Percentiles rank a stretch among this genome's conserved stretches.
These are phyloP conservation scores for Gastrophysa polygoni DNA, from an alignment of 2,888 invertebrate species.

Conservation along the genomic window DNA sequence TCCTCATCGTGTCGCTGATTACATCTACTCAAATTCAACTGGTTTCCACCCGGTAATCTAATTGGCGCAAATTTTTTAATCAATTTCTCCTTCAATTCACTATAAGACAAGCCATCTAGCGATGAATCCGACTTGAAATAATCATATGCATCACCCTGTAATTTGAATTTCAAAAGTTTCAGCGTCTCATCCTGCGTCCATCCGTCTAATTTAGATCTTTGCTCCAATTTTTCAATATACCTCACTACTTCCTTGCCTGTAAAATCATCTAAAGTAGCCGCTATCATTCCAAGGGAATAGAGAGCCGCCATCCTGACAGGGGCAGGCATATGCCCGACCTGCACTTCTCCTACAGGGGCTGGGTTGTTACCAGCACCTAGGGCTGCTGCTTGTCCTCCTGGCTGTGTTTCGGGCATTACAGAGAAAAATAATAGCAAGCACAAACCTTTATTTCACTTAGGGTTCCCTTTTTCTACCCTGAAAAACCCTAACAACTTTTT, in stretches of 20 bases:
- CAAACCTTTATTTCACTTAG: too few relatives aligned
- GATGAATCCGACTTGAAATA: constrained; percentile 7
- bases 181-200: constrained; percentile 2
- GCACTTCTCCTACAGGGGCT: neutral
- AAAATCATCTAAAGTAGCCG: constrained; percentile 1
- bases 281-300: constrained; percentile 6
- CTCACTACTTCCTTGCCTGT: neutral
- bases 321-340: neutral
- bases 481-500: too few relatives aligned
- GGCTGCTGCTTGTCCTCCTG: too few relatives aligned
- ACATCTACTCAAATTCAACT: neutral
- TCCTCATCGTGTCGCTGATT: constrained; percentile 23
- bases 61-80: neutral
- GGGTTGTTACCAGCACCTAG: too few relatives aligned
- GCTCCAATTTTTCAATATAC: constrained; percentile 9
- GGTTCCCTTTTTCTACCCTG: too few relatives aligned
- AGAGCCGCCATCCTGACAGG: neutral
- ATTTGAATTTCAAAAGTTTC: constrained; percentile 8
- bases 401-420: too few relatives aligned
- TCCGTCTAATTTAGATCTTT: constrained; percentile 2
- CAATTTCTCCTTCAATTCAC: neutral
- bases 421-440: too few relatives aligned
- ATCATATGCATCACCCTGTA: neutral
- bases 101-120: neutral
- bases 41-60: neutral